Base-by-base conservation (phyloP, 30 jellyfish, hydroid and myxozoan genomes). In the Clytia hemisphaerica region DNA sequence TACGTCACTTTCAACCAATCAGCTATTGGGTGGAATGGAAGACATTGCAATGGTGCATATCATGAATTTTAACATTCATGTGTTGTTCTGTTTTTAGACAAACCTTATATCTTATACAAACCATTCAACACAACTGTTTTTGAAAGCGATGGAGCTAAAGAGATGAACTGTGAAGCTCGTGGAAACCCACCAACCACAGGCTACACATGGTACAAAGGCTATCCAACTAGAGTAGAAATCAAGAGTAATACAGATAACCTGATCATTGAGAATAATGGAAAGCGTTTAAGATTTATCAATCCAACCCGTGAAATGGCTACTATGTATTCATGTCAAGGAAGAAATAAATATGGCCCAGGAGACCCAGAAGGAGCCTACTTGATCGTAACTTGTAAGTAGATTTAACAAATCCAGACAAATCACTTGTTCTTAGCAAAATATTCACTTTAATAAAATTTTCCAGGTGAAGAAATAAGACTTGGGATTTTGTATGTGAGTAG, bases 271-370 rank as follows among this genome's bases (percentile, higher is more conserved):
- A 69, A 69, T 49, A 40, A 40, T 35, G 80, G 80, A 19, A 72
- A 72, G 22, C 62, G 84, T 16, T 42, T 72, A 6, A 72, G 45
- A 21, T 69, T 69, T 30, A 15, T 69, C 24, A 69, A 69, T 22
- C 81, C 81, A 1, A 16, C 35, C 16, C 76, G 81, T 4, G 18
- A 40, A 9, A 15, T 25, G 19, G 73, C 81, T 22, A 50, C 27
- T 6, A n/a, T 44, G n/a, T 69, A 69, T 49, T 69, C 46, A 45
- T 88, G 97, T 63, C 93, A 93, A 27, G 97, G 93, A 4, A 51
- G 61, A n/a, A 88, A 80, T 72, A 48, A 76, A 3, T 88, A 73
- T 40, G 97, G 93, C 3, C 64, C 47, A 16, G 97, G 97, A 5
- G 67, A 29, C 3, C 78, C 71, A 24, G 81, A 82, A 15, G 82